A percentile compares a stretch with the other conserved stretches of the same genome.
Conservation (phyloP, 2,797 vertebrate genomes). For the Prunella strophiata region DNA sequence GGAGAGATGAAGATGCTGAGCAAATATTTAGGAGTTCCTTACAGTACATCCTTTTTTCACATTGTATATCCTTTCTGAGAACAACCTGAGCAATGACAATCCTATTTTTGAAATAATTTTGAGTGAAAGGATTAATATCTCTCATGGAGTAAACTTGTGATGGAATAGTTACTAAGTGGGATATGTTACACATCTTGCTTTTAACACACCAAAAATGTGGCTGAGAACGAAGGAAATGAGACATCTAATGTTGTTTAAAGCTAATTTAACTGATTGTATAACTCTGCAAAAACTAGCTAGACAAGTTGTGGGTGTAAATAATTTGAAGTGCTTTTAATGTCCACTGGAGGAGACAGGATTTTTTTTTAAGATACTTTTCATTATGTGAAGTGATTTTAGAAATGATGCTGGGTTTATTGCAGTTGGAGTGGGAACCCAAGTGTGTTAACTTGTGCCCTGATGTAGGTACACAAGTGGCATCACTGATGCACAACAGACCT, state of each 20-base stretch:
- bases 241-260: neutral
- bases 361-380: neutral
- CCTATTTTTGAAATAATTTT: neutral
- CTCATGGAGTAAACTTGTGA: neutral
- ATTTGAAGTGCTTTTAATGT: neutral
- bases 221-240: neutral
- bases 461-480: neutral
- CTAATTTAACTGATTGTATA: neutral
- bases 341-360: neutral
- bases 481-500: neutral
- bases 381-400: neutral
- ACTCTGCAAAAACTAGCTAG: neutral
- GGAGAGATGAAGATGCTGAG: neutral
- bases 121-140: neutral
- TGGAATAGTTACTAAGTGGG: neutral
- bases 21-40: neutral
- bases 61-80: neutral
- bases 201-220: accelerated
- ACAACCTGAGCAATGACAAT: neutral
- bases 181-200: neutral
- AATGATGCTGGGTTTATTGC: neutral
- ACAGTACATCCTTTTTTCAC: neutral
- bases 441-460: neutral
- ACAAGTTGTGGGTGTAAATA: neutral
- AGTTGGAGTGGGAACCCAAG: accelerated